Conservation (phyloP, 2,888 invertebrate species). For the Plusia festucae region DNA sequence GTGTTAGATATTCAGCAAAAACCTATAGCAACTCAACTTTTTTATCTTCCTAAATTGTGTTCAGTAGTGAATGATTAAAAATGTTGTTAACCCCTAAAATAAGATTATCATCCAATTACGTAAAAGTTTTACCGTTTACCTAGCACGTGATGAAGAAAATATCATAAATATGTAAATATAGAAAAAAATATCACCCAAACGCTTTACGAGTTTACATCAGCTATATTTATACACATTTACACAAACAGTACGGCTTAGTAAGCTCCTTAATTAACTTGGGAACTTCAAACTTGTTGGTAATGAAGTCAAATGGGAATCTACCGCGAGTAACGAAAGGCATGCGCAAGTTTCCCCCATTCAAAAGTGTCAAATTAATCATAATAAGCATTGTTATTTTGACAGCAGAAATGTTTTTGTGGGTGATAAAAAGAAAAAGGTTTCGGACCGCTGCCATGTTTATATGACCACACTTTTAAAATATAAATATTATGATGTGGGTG, state of each 20-base stretch:
- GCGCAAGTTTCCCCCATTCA: conserved; percentile 28
- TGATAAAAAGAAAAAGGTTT: not conserved
- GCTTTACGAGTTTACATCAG: not conserved
- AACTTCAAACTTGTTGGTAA: conserved; percentile 45
- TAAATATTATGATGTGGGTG: not conserved
- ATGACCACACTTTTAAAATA: not conserved
- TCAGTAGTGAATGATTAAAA: too few relatives aligned
- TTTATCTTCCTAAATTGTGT: too few relatives aligned
- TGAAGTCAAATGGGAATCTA: conserved; percentile 35
- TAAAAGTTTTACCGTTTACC: too few relatives aligned
- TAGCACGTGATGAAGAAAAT: too few relatives aligned
- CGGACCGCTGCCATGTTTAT: not conserved
- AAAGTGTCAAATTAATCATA: conserved; percentile 23
- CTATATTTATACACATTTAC: conserved; percentile 27
- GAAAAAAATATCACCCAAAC: not conserved
- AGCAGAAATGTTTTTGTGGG: too few relatives aligned
- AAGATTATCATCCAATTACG: too few relatives aligned
- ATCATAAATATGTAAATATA: not conserved
- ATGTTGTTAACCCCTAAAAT: too few relatives aligned
- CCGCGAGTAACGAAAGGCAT: conserved; percentile 33
- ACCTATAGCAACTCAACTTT: too few relatives aligned
- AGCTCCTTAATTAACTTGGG: conserved; percentile 45
- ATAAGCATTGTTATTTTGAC: conserved; percentile 6
- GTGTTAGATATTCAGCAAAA: too few relatives aligned
- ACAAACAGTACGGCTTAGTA: conserved; percentile 32